A percentile compares a stretch with the other conserved stretches of the same genome.
These are phyloP conservation scores for Corydoras maculifer DNA, from an alignment of 2,113 vertebrate species.

Conservation along the genomic window DNA sequence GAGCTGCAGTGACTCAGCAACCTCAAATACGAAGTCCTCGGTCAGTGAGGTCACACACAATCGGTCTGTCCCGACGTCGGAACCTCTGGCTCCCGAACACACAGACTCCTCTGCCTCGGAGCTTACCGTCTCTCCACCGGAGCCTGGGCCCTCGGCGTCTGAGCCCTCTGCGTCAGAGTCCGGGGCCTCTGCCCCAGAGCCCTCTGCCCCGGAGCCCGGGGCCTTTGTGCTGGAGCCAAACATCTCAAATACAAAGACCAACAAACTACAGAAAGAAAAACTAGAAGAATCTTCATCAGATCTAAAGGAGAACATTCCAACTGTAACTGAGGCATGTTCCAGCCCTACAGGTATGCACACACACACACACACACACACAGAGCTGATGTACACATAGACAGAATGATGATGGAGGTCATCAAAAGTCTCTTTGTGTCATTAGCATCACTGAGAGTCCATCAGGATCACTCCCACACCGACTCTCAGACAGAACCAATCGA, in stretches of 20 bases:
- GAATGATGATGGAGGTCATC: too few relatives aligned
- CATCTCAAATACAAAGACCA: too few relatives aligned
- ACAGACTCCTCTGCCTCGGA: not conserved
- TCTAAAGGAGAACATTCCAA: constrained; percentile 1
- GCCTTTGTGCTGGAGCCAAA: too few relatives aligned
- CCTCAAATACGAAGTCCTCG: too few relatives aligned
- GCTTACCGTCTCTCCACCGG: not conserved
- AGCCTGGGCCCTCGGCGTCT: not conserved
- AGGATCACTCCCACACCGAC: not conserved
- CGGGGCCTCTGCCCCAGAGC: too few relatives aligned
- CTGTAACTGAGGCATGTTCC: not conserved
- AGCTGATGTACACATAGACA: not conserved
- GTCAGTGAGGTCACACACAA: too few relatives aligned
- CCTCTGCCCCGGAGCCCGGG: too few relatives aligned
- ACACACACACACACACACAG: not conserved
- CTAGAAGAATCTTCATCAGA: not conserved
- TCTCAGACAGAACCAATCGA: not conserved
- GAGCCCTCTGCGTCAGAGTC: not conserved
- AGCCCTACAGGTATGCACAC: not conserved
- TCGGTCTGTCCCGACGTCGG: too few relatives aligned
- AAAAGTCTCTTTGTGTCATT: not conserved
- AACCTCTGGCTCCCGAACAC: too few relatives aligned
- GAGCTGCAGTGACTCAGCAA: not conserved
- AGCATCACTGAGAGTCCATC: constrained; percentile 15
- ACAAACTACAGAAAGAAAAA: constrained; percentile 1